These are phyloP conservation scores for Pachycephus smyrnensis DNA, from an alignment of 2,888 invertebrate genomes.

Conservation along the genomic window DNA sequence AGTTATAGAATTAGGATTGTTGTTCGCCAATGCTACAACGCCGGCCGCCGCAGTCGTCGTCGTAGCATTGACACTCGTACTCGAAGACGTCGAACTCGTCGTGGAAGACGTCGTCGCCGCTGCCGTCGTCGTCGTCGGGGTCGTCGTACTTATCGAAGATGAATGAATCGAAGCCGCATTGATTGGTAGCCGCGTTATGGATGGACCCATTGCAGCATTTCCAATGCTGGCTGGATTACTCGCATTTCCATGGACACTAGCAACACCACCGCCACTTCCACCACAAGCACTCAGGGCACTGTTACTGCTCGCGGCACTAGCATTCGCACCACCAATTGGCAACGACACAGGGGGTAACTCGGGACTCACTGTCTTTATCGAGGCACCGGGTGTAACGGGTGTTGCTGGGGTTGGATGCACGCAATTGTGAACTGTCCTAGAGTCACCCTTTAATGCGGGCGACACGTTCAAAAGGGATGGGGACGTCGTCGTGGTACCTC, in stretches of 20 bases:
- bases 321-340: conserved; percentile 41
- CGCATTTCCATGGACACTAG: background rate
- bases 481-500: conserved; percentile 11
- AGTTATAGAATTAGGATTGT: too few species aligned
- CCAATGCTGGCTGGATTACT: conserved; percentile 12
- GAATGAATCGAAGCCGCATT: conserved; percentile 16
- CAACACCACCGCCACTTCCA: conserved; percentile 19
- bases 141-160: background rate
- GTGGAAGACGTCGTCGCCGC: conserved; percentile 38
- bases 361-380: conserved; percentile 49
- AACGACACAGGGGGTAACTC: conserved; percentile 60
- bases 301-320: conserved; percentile 37
- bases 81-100: conserved; percentile 44
- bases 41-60: conserved; percentile 35
- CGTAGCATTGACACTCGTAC: conserved; percentile 40
- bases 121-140: conserved; percentile 32
- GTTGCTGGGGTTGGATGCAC: conserved; percentile 59
- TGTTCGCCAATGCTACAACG: too few species aligned
- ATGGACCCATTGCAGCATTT: conserved; percentile 15
- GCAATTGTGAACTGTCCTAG: conserved; percentile 52
- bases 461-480: conserved; percentile 23
- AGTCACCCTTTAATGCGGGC: conserved; percentile 48
- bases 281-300: conserved; percentile 31
- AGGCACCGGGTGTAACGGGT: conserved; percentile 56
- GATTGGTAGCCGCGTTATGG: conserved; percentile 21